Percentiles rank a stretch among this genome's conserved stretches.
These are phyloP conservation scores for Andrena hattorfiana DNA, from an alignment of 2,888 invertebrate genomes.

Conservation along the genomic window DNA sequence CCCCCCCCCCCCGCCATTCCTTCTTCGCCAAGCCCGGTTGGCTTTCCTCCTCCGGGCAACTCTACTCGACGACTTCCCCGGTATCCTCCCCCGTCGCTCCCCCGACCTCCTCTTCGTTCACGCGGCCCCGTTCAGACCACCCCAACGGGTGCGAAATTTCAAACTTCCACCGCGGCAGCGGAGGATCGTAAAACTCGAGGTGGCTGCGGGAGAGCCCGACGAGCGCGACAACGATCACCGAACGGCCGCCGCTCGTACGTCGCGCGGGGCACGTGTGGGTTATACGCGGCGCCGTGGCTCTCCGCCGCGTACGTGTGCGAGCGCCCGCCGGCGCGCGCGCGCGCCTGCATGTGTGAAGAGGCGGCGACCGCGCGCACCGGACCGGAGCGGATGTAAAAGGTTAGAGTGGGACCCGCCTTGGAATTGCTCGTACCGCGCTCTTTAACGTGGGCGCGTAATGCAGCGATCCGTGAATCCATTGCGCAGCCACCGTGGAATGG, in stretches of 20 bases:
- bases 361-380: conserved; percentile 55
- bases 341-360: conserved; percentile 13
- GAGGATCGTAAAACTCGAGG: conserved; percentile 78
- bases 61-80: conserved; percentile 50
- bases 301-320: background rate
- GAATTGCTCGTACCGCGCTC: conserved; percentile 65
- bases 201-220: conserved; percentile 66
- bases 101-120: conserved; percentile 52
- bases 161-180: conserved; percentile 76
- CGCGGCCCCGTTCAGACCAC: conserved; percentile 55
- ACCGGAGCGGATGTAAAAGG: conserved; percentile 70
- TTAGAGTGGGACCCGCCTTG: conserved; percentile 70
- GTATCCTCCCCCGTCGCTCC: conserved; percentile 48
- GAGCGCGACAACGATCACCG: conserved; percentile 69
- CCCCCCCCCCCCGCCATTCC: background rate
- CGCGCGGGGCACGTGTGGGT: conserved; percentile 9
- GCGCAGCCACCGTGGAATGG: conserved; percentile 63
- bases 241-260: conserved; percentile 38
- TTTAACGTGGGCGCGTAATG: conserved; percentile 66
- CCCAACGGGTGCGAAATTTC: conserved; percentile 77
- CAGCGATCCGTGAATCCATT: conserved; percentile 65
- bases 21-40: conserved; percentile 11
- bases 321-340: background rate
- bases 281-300: conserved; percentile 17
- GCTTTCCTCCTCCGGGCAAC: conserved; percentile 47